Evolutionary conservation across 2,888 invertebrate species (phyloP), one percentile per base, ranked within the genome.

Genomic region (Gymnoscelis rufifasciata): DNA sequence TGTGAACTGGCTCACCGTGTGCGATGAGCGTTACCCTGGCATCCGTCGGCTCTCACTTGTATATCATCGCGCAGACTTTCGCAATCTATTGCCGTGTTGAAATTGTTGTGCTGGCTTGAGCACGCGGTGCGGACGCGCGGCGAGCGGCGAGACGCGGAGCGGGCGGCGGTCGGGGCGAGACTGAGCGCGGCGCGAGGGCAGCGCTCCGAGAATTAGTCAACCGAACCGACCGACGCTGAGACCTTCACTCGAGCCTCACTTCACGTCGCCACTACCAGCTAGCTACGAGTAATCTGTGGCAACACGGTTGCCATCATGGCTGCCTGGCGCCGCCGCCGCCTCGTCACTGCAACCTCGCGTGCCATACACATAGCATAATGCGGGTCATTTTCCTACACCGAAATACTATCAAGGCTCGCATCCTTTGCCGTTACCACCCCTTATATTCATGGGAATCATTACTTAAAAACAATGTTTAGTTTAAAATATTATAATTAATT

Each of bases 21-120:
- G 74, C 81, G 87, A 84, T 84, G 86, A 88, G 87, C 87, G 81
- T 78, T 83, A 83, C 80, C 78, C 80, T 76, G 78, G 69, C 78
- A 80, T 78, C 71, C 67, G 69, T 68, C 73, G 71, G 78, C 84
- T 86, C 88, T 87, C 87, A 88, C 87, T 88, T 88, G 78, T 87
- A 86, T 84, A 87, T 87, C 88, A 88, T 88, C 84, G 86, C 87
- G 87, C 75, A 78, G 68, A 87, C 87, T 87, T 86, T 87, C 87
- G 87, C 80, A 87, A 88, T 71, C 82, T 77, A 79, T 66, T 70
- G 70, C 72, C 74, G 84, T 87, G 82, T 82, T 78, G 83, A 86
- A 84, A 87, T 76, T 69, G 71, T 66, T 76, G 70, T 73, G 75
- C 74, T 44, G 30, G 33, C 11, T 29, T 26, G 73, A 76, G 70